These are phyloP conservation scores for Hylaea fasciaria DNA, from an alignment of 2,888 invertebrate genomes.

Conservation along the genomic window DNA sequence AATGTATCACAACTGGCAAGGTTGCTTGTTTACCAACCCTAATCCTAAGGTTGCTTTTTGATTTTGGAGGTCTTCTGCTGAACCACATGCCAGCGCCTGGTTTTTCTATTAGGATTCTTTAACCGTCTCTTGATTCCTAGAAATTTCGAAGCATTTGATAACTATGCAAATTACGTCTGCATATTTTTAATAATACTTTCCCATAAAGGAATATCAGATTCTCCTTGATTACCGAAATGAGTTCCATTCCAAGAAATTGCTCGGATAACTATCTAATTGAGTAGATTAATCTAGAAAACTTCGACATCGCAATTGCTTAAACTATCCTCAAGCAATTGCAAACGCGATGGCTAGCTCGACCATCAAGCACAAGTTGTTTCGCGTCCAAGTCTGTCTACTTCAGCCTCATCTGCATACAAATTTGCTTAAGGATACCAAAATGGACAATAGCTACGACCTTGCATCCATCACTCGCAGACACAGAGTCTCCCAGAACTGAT, in stretches of 20 bases:
- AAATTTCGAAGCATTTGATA: no score
- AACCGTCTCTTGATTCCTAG: no score
- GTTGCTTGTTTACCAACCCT: background rate
- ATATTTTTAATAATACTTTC: background rate
- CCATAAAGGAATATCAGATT: background rate
- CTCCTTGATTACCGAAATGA: background rate
- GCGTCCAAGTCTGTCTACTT: slow-evolving; percentile 34
- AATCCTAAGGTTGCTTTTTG: no score
- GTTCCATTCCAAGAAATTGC: slow-evolving; percentile 1
- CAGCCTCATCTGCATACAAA: slow-evolving; percentile 40
- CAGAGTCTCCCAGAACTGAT: slow-evolving; percentile 72
- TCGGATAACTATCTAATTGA: slow-evolving; percentile 6
- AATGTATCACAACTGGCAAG: background rate
- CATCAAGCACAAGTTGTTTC: slow-evolving; percentile 26
- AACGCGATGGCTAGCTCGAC: slow-evolving; percentile 12
- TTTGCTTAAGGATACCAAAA: slow-evolving; percentile 28
- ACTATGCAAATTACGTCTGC: no score
- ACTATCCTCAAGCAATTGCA: slow-evolving; percentile 18
- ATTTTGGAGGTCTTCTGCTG: no score
- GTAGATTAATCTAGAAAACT: slow-evolving; percentile 11
- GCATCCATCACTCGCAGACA: slow-evolving; percentile 60
- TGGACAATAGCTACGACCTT: slow-evolving; percentile 35
- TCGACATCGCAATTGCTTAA: slow-evolving; percentile 3
- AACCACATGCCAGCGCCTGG: no score
- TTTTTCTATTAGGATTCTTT: no score